Evolutionary conservation across 2,797 vertebrate genomes (phyloP).

Genomic region (Chloroceryle amazona): DNA sequence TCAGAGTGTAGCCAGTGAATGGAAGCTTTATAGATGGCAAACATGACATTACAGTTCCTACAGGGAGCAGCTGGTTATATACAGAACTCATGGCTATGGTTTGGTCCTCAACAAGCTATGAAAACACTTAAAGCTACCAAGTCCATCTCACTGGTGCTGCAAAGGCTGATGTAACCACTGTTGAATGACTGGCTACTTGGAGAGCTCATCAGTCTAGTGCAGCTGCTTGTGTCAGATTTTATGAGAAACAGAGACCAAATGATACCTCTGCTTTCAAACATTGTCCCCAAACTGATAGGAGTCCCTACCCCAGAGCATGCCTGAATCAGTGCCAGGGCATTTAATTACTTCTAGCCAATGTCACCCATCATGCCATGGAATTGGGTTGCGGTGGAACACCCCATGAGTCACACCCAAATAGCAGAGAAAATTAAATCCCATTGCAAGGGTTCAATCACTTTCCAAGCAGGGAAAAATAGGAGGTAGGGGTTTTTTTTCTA

Average conservation of each 20-base stretch:
- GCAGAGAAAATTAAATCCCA: slow-evolving; percentile 26
- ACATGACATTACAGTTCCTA: not conserved
- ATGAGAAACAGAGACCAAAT: slow-evolving; percentile 37
- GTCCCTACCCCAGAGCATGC: not conserved
- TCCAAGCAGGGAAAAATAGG: not conserved
- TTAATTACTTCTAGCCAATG: slow-evolving; percentile 18
- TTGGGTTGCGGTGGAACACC: not conserved
- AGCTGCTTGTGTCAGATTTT: slow-evolving; percentile 68
- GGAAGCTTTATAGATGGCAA: not conserved
- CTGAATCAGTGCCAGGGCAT: slow-evolving; percentile 40
- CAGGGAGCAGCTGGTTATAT: not conserved
- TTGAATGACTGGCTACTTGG: slow-evolving; percentile 35
- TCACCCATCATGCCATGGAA: not conserved
- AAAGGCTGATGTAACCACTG: slow-evolving; percentile 4
- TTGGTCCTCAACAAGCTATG: not conserved
- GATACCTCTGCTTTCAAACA: slow-evolving; percentile 30
- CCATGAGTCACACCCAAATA: slow-evolving; percentile 32
- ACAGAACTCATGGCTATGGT: not conserved
- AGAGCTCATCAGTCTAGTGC: not conserved
- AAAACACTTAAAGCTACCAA: slow-evolving; percentile 8
- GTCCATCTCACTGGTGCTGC: not conserved
- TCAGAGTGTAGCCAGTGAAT: not conserved
- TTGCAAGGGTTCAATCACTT: not conserved
- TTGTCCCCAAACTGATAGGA: not conserved
- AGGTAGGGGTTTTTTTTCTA: not conserved